Evolutionary conservation across 2,797 vertebrate species (phyloP), one percentile per base, ranked within the genome.

Genomic region (Gambusia yucatana): DNA sequence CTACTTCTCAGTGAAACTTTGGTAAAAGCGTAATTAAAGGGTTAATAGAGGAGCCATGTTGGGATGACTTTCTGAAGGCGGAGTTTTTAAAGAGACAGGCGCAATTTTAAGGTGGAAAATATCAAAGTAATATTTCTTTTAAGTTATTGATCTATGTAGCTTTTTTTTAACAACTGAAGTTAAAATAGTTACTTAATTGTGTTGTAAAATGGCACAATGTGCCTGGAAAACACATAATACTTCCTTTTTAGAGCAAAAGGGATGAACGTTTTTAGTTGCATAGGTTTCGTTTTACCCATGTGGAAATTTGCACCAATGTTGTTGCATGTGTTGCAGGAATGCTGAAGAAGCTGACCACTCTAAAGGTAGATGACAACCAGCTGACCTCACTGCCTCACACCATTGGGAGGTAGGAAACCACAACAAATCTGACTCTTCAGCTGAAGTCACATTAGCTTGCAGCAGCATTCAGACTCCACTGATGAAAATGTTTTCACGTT

Each of bases 281-380:
- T 11, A 4, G 39, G 65, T 57, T 55, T 70, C 9, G 20, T 20
- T 0, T 50, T 5, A 8, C 6, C 10, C 28, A 39, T 30, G 28
- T 48, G 46, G 61, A 30, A 57, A 44, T 47, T 83, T 76, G 47
- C 41, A 59, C n/a, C n/a, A 25, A 39, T 77, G 71, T 75, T 46
- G 72, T 65, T 84, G 28, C 22, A 36, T 77, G 16, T 70, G 78
- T 71, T 63, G 28, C 74, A 99, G 98, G 98, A 87, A 96, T 99
- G 94, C 87, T 99, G 94, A 99, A 99, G 95, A 99, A 99, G 85
- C 94, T 99, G 83, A 98, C 98, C 9, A 99, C 98, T 63, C 91
- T 99, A 84, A 99, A 99, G 95, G 97, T 99, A 86, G 98, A 99
- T 90, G 98, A 99, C 97, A 99, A 99, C 96, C 98, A 99, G 96